A percentile compares a stretch with the other conserved stretches of the same genome.
Conservation (phyloP, 64 coral and sea anemone genomes). For the Montipora foliosa region DNA sequence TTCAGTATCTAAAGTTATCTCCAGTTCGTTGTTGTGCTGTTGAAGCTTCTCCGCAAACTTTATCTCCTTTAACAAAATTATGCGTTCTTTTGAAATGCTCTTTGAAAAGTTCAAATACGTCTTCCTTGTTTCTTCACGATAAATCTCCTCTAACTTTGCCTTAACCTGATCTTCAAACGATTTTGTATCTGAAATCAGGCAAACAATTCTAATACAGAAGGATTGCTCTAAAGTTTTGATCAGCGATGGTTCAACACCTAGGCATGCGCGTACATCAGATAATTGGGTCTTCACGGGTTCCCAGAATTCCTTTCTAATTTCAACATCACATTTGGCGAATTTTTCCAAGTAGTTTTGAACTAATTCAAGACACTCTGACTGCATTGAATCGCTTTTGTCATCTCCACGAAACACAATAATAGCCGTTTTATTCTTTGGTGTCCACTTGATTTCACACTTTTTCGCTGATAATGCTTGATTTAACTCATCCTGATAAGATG, state of each 20-base stretch:
- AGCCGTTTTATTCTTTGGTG: slow-evolving; percentile 2
- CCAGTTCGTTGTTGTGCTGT: slow-evolving; percentile 35
- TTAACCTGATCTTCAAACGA: background rate
- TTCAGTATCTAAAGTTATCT: slow-evolving; percentile 55
- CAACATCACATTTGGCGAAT: slow-evolving; percentile 28
- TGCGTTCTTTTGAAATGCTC: slow-evolving; percentile 48
- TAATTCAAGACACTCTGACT: slow-evolving; percentile 35
- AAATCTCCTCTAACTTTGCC: slow-evolving; percentile 11
- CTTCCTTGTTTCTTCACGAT: slow-evolving; percentile 40
- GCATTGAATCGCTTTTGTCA: slow-evolving; percentile 20
- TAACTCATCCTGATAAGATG: slow-evolving; percentile 9
- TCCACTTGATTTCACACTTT: slow-evolving; percentile 57
- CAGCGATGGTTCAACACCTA: slow-evolving; percentile 18
- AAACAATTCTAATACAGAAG: slow-evolving; percentile 5
- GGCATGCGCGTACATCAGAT: background rate
- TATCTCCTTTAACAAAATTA: slow-evolving; percentile 67
- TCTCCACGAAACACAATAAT: slow-evolving; percentile 13
- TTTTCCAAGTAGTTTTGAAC: slow-evolving; percentile 26
- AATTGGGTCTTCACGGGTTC: slow-evolving; percentile 1
- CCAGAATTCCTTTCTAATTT: slow-evolving; percentile 16
- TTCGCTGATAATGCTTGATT: slow-evolving; percentile 36
- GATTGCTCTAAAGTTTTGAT: background rate
- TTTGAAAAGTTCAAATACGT: background rate
- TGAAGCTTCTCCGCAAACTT: slow-evolving; percentile 65
- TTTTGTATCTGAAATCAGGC: background rate